These are phyloP conservation scores for Rambutsinella grinnellia DNA, from an alignment of 2,888 invertebrate species.

Conservation along the genomic window DNA sequence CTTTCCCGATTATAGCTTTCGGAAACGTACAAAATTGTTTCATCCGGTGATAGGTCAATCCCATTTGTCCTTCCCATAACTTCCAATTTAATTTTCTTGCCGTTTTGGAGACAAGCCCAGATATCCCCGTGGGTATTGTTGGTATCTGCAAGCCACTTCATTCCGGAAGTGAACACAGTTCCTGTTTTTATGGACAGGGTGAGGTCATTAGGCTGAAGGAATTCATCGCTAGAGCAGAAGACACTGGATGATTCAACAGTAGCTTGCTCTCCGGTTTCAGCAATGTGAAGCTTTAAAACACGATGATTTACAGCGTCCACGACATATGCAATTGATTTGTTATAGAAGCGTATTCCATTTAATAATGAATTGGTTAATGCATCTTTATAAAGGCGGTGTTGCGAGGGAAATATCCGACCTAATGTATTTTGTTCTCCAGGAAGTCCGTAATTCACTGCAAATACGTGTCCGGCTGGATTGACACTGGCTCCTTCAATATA, in stretches of 20 bases:
- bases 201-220: constrained; percentile 61
- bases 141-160: constrained; percentile 55
- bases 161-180: constrained; percentile 58
- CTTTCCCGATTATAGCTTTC: constrained; percentile 57
- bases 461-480: constrained; percentile 54
- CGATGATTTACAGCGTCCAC: constrained; percentile 58
- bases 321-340: constrained; percentile 37
- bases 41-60: constrained; percentile 60
- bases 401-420: constrained; percentile 55
- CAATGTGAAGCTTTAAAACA: constrained; percentile 43
- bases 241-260: constrained; percentile 11
- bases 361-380: constrained; percentile 12
- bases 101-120: constrained; percentile 54
- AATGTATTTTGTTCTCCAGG: constrained; percentile 35
- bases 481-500: constrained; percentile 59
- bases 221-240: constrained; percentile 35
- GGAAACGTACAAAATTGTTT: constrained; percentile 55
- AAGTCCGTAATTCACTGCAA: constrained; percentile 57
- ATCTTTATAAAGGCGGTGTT: constrained; percentile 51
- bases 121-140: constrained; percentile 60
- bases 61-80: constrained; percentile 62
- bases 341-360: constrained; percentile 57
- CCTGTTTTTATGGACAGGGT: constrained; percentile 51
- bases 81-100: constrained; percentile 37
- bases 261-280: not conserved